phyloP scores from a whole-genome alignment of 2,888 invertebrate genomes.

The Tyria jacobaeae region DNA sequence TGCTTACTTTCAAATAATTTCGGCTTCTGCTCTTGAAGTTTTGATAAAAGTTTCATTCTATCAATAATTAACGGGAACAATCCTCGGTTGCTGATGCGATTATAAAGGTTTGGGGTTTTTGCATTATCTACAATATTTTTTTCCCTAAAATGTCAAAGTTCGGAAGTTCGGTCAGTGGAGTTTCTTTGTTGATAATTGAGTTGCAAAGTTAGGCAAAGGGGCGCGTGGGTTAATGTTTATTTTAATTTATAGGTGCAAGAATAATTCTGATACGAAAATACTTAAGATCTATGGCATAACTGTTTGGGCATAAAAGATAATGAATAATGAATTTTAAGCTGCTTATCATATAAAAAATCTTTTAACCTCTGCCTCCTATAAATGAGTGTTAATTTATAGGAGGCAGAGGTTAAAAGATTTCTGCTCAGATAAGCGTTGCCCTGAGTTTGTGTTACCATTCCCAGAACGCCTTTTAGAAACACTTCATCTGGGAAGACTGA shows the following conservation, averaged over 20 bases:
- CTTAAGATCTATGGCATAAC: slow-evolving; percentile 26
- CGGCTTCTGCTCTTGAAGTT: slow-evolving; percentile 86
- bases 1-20: slow-evolving; percentile 86
- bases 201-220: slow-evolving; percentile 59
- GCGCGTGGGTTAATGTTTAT: slow-evolving; percentile 49
- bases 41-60: slow-evolving; percentile 87
- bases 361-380: background rate
- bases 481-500: no score
- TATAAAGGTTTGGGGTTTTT: slow-evolving; percentile 79
- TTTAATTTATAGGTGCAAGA: slow-evolving; percentile 51
- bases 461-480: no score
- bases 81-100: slow-evolving; percentile 81
- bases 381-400: background rate
- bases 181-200: slow-evolving; percentile 70
- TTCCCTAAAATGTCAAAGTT: slow-evolving; percentile 57
- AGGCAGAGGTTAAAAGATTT: background rate
- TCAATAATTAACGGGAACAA: slow-evolving; percentile 86
- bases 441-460: no score
- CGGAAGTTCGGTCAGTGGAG: slow-evolving; percentile 51
- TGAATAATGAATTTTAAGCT: background rate
- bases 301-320: background rate
- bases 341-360: background rate
- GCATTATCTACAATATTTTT: slow-evolving; percentile 69
- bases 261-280: slow-evolving; percentile 38
- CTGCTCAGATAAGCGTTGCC: no score